Percentiles rank a stretch among this genome's conserved stretches.
phyloP scores from a whole-genome alignment of 37 sponge, comb jelly and placozoan species.

The Aphrocallistes beatrix region DNA sequence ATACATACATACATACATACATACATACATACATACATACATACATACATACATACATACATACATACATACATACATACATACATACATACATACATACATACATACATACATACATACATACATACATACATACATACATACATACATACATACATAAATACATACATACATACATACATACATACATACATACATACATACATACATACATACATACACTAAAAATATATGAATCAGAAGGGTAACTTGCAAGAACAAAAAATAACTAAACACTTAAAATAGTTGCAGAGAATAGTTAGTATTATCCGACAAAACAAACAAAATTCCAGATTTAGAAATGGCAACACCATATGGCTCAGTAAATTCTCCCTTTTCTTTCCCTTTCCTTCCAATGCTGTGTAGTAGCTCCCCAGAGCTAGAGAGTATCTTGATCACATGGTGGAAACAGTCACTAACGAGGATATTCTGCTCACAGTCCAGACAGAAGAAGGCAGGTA shows the following conservation, averaged over 20 bases:
- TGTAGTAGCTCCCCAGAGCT: background rate
- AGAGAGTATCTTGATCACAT: background rate
- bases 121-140: no score
- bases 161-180: background rate
- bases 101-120: no score
- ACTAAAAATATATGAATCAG: no score
- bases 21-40: no score
- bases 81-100: no score
- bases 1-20: no score
- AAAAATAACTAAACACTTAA: no score
- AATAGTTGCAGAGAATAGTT: background rate
- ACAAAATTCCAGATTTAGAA: background rate
- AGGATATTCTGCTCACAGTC: no score
- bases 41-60: no score
- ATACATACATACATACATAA: no score
- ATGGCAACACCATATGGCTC: background rate
- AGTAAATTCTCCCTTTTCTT: background rate
- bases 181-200: constrained; percentile 19
- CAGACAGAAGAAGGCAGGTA: background rate
- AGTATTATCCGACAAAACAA: background rate
- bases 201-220: background rate
- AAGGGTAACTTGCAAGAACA: no score
- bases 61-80: no score
- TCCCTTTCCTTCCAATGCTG: background rate
- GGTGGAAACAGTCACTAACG: background rate